phyloP scores from a whole-genome alignment of 2,797 vertebrate genomes.

The Eulemur albifrons region DNA sequence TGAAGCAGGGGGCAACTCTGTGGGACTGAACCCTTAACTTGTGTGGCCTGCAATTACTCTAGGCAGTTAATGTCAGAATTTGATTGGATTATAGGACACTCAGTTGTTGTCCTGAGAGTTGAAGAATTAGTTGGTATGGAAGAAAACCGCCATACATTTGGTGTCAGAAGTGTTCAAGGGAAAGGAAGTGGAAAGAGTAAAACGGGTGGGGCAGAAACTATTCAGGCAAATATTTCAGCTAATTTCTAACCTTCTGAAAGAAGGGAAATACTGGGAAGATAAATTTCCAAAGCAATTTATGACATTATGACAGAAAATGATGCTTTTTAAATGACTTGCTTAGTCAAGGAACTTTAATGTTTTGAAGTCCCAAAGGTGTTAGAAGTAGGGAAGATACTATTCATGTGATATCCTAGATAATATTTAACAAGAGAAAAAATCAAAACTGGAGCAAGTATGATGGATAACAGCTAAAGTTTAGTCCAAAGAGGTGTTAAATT shows the following conservation, averaged over 20 bases:
- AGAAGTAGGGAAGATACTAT: background rate
- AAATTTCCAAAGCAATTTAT: background rate
- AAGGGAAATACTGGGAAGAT: background rate
- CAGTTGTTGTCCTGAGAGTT: background rate
- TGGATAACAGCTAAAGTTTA: background rate
- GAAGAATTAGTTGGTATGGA: background rate
- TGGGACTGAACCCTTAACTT: background rate
- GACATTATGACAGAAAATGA: background rate
- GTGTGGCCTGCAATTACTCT: background rate
- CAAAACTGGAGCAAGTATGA: background rate
- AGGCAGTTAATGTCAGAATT: background rate
- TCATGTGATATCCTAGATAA: background rate
- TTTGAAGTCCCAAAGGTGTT: background rate
- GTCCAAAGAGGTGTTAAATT: background rate
- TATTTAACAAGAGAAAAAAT: background rate
- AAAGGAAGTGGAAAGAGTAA: background rate
- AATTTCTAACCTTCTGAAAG: background rate
- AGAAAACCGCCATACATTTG: background rate
- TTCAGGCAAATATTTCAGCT: background rate
- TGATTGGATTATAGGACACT: background rate
- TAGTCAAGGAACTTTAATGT: background rate
- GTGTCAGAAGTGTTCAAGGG: background rate
- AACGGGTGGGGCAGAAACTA: background rate
- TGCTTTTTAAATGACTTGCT: background rate
- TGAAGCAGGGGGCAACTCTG: background rate